Percentiles rank a stretch among this genome's conserved stretches.
These are phyloP conservation scores for Australoheros facetus DNA, from an alignment of 2,797 vertebrate genomes.

Conservation along the genomic window DNA sequence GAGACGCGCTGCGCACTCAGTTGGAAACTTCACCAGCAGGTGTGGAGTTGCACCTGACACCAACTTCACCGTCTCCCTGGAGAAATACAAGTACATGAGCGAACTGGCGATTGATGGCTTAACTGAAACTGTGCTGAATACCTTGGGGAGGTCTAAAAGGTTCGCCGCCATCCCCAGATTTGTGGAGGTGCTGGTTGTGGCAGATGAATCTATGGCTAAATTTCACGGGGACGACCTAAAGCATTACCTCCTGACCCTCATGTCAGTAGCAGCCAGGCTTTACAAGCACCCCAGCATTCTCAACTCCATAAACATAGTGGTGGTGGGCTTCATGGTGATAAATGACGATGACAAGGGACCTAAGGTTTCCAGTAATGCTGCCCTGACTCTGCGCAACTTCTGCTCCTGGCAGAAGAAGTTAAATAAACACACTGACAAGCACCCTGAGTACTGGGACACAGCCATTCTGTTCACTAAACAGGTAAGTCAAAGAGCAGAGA, in stretches of 20 bases:
- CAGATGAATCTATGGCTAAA: constrained; percentile 94
- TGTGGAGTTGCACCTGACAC: constrained; percentile 87
- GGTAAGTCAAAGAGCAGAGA: constrained; percentile 78
- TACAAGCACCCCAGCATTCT: constrained; percentile 97
- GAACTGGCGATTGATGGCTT: constrained; percentile 41
- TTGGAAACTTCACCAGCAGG: constrained; percentile 79
- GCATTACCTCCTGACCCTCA: constrained; percentile 93
- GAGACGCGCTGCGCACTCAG: constrained; percentile 42
- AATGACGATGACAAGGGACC: constrained; percentile 91
- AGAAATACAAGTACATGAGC: constrained; percentile 81
- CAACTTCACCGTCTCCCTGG: constrained; percentile 82
- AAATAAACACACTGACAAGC: constrained; percentile 94
- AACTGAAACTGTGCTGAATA: constrained; percentile 66
- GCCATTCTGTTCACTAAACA: constrained; percentile 97
- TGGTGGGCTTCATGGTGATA: constrained; percentile 93
- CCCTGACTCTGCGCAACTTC: constrained; percentile 95
- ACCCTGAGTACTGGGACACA: constrained; percentile 97
- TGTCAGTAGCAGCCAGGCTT: constrained; percentile 93
- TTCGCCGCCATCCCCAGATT: constrained; percentile 92
- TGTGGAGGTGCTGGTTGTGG: constrained; percentile 96
- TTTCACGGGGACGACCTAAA: constrained; percentile 94
- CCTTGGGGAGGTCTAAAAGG: constrained; percentile 84
- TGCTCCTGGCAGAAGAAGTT: constrained; percentile 98
- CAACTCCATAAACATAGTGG: constrained; percentile 91
- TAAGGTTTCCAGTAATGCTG: constrained; percentile 92